Evolutionary conservation across 53 echinoderm and acorn worm genomes (phyloP), one percentile per base, ranked within the genome.

Genomic region (Temnopleurus reevesii): DNA sequence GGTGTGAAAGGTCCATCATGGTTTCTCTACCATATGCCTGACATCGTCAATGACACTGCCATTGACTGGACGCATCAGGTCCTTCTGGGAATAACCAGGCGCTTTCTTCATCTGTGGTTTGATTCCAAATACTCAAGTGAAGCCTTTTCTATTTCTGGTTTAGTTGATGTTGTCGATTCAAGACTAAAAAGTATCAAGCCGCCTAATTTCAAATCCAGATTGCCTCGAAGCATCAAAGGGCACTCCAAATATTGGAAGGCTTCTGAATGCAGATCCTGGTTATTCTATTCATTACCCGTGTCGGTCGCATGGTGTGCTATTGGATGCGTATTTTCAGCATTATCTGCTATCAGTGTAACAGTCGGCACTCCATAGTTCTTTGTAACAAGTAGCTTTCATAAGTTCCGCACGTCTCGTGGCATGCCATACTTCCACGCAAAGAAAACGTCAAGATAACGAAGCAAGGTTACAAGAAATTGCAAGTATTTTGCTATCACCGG

Each of bases 231-330:
- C 23, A 85, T 95, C 12, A 90, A 93, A 91, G 64, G 89, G 0
- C 92, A 94, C 53, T 45, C 46, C 3, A 91, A 92, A 86, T 91
- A 89, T 65, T 95, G 93, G 93, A 95, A 95, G 29, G 93, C 95
- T 9, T 92, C 93, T 21, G 93, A 93, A 59, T 93, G 86, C 44
- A 93, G 93, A 41, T 59, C 93, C 4, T 95, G 91, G 90, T 30
- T 95, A 30, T 89, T 95, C 24, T 95, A 90, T 53, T 93, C 92
- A 55, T 27, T 95, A 7, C 93, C 95, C 13, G 90, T 83, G 53
- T 51, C 8, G 53, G 41, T 90, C 92, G 55, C 46, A 8, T 64
- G 93, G 91, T 21, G 17, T 92, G 18, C 31, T 93, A 47, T 25
- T 77, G 18, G 85, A 92, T n/a, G n/a, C n/a, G n/a, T n/a, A n/a